Conservation (phyloP, 2,888 invertebrate species). For the Xanthia icteritia region DNA sequence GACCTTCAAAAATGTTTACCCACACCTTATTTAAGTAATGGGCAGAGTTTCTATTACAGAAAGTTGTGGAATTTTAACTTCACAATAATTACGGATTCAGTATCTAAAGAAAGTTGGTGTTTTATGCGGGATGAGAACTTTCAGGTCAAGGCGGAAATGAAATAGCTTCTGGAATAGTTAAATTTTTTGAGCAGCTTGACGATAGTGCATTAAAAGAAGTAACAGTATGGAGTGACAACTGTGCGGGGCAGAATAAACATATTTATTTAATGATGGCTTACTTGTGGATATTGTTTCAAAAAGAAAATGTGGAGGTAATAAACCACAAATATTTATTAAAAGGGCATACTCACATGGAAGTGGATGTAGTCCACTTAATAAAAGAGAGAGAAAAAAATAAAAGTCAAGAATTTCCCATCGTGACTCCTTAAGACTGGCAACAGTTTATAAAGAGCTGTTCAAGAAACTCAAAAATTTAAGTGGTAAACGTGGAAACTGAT, state of each 20-base stretch:
- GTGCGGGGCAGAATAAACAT: conserved; percentile 21
- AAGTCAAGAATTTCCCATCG: too few relatives aligned
- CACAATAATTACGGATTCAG: conserved; percentile 26
- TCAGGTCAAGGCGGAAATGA: conserved; percentile 30
- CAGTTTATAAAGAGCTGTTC: too few relatives aligned
- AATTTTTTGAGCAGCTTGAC: conserved; percentile 16
- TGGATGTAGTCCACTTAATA: too few relatives aligned
- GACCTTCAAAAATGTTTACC: conserved; percentile 12
- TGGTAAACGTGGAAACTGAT: too few relatives aligned
- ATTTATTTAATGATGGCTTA: not conserved
- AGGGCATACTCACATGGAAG: too few relatives aligned
- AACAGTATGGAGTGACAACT: conserved; percentile 22
- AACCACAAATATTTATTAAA: too few relatives aligned
- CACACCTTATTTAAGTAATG: conserved; percentile 12
- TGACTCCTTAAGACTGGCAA: too few relatives aligned
- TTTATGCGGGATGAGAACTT: conserved; percentile 27
- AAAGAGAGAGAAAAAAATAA: too few relatives aligned
- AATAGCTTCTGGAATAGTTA: conserved; percentile 27
- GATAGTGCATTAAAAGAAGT: conserved; percentile 6
- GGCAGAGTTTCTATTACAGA: conserved; percentile 13
- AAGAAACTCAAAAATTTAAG: too few relatives aligned
- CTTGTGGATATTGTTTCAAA: too few relatives aligned
- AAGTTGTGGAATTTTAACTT: conserved; percentile 34
- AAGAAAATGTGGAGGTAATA: too few relatives aligned
- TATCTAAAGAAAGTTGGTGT: conserved; percentile 19